Percentiles rank a stretch among this genome's conserved stretches.
phyloP scores from a whole-genome alignment of 2,113 vertebrate species.

The Melanerpes aurifrons region DNA sequence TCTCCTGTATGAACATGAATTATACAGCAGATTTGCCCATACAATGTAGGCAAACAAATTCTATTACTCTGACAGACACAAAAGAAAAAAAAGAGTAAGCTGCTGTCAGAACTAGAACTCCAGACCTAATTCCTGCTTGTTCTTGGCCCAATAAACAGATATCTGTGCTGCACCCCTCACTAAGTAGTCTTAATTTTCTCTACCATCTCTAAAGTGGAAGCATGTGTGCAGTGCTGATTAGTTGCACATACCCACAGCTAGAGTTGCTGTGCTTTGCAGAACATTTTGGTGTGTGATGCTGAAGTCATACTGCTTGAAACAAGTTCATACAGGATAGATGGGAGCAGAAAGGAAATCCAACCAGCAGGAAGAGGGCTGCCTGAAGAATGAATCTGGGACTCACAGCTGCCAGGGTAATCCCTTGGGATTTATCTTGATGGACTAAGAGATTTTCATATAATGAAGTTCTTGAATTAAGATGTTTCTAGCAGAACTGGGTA shows the following conservation, averaged over 20 bases:
- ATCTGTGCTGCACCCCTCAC: background rate
- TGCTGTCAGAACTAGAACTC: background rate
- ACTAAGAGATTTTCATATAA: background rate
- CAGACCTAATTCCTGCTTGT: background rate
- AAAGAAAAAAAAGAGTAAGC: background rate
- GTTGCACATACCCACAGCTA: background rate
- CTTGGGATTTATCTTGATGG: background rate
- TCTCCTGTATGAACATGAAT: background rate
- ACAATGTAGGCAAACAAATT: background rate
- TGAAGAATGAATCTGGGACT: background rate
- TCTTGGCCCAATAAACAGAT: background rate
- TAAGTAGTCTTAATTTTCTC: background rate
- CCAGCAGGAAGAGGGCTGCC: background rate
- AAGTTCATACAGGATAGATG: background rate
- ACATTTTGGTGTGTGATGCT: background rate
- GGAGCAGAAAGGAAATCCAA: background rate
- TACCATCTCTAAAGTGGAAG: background rate
- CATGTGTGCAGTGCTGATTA: background rate
- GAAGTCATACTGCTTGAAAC: background rate
- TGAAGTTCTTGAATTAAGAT: background rate
- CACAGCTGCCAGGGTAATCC: background rate
- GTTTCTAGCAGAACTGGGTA: background rate
- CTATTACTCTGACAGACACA: background rate
- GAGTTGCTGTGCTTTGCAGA: fast-evolving
- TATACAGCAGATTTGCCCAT: background rate